Percentiles rank a stretch among this genome's conserved stretches.
phyloP scores from a whole-genome alignment of 2,797 vertebrate genomes.

The Pipistrellus nathusii region DNA sequence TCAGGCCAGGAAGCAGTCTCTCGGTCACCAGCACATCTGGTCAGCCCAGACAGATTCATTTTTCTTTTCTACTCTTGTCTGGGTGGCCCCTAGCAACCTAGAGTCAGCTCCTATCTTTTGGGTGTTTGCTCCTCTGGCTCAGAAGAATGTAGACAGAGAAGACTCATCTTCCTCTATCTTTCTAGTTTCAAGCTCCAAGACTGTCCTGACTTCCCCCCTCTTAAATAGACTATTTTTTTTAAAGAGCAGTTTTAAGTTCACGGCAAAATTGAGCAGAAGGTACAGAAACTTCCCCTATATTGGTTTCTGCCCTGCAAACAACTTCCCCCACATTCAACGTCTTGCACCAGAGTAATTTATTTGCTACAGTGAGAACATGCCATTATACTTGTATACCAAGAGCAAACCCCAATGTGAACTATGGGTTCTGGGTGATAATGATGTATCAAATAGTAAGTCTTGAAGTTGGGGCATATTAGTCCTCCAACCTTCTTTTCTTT shows the following conservation, averaged over 20 bases:
- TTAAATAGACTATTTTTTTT: not conserved
- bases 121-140: not conserved
- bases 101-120: not conserved
- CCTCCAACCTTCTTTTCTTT: too few species aligned
- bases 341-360: not conserved
- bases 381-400: too few species aligned
- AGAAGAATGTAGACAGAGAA: not conserved
- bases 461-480: too few species aligned
- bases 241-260: conserved; percentile 20
- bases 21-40: not conserved
- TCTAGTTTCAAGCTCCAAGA: not conserved
- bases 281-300: not conserved
- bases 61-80: not conserved
- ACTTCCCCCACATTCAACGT: not conserved
- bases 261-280: conserved; percentile 42
- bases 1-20: not conserved
- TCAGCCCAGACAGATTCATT: not conserved
- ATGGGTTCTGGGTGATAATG: too few species aligned
- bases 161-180: not conserved
- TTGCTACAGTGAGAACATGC: not conserved
- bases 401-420: too few species aligned
- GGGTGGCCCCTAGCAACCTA: not conserved
- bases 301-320: not conserved
- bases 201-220: not conserved
- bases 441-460: too few species aligned